Evolutionary conservation across 92 coral and sea anemone genomes (phyloP).

Genomic region (Isaurus tuberculatus): DNA sequence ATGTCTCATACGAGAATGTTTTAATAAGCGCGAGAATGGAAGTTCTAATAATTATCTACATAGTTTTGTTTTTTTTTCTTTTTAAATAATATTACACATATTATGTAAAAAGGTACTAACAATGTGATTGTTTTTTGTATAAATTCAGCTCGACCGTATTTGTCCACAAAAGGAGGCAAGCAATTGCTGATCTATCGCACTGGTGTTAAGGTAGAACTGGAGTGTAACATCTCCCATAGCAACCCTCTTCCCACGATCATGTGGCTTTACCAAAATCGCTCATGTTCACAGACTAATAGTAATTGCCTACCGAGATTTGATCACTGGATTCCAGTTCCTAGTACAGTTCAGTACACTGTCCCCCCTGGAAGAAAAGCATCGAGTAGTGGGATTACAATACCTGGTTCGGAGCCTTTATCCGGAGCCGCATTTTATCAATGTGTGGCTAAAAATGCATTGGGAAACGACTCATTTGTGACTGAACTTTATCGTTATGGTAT

Average conservation of each 20-base stretch:
- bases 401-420: neutral
- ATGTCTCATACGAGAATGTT: too few species aligned
- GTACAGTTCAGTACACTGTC: neutral
- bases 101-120: neutral
- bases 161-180: constrained; percentile 25
- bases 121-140: neutral
- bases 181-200: neutral
- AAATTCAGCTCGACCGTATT: constrained; percentile 13
- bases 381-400: constrained; percentile 2
- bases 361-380: neutral
- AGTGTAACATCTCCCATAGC: constrained; percentile 34
- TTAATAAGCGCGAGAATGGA: too few species aligned
- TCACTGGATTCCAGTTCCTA: constrained; percentile 42
- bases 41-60: neutral
- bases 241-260: constrained; percentile 52
- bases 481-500: constrained; percentile 75
- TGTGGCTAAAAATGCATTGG: constrained; percentile 64
- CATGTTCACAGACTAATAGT: constrained; percentile 11
- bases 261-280: constrained; percentile 48
- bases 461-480: constrained; percentile 55
- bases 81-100: neutral
- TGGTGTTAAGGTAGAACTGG: neutral
- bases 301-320: constrained; percentile 33
- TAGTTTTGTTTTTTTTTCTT: neutral
- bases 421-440: constrained; percentile 65